A percentile compares a stretch with the other conserved stretches of the same genome.
These are phyloP conservation scores for Galaxias olidus DNA, from an alignment of 2,797 vertebrate genomes.

Conservation along the genomic window DNA sequence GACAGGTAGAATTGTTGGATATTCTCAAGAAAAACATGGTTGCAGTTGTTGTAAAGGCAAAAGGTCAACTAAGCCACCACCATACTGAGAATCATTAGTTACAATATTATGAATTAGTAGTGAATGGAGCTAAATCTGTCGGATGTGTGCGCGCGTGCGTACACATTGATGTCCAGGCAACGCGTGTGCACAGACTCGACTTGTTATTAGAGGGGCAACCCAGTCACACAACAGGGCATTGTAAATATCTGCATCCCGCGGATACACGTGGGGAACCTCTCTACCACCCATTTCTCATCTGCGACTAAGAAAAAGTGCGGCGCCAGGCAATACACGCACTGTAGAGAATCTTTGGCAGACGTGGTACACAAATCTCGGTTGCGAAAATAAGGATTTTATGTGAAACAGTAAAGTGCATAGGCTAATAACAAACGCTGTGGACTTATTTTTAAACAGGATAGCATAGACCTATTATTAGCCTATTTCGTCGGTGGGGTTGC, in stretches of 20 bases:
- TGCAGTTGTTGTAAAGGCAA: no score
- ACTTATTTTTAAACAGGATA: background rate
- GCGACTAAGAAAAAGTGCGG: constrained; percentile 20
- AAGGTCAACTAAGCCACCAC: no score
- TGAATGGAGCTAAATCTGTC: background rate
- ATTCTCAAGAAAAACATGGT: no score
- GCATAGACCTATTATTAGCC: background rate
- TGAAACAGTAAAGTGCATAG: constrained; percentile 24
- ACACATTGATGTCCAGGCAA: background rate
- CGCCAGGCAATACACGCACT: constrained; percentile 1
- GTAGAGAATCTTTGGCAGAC: constrained; percentile 16
- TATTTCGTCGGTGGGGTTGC: background rate
- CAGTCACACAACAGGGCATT: constrained; percentile 4
- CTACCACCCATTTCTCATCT: constrained; percentile 7
- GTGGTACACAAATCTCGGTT: constrained; percentile 2
- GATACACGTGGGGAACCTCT: constrained; percentile 51
- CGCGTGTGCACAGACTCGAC: background rate
- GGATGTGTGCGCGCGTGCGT: constrained; percentile 1
- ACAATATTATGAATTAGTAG: no score
- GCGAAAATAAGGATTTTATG: constrained; percentile 1
- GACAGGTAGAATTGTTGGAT: no score
- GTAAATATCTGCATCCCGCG: constrained; percentile 58
- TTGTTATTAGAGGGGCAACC: constrained; percentile 1
- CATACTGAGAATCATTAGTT: no score
- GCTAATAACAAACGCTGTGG: background rate